Base-by-base conservation (phyloP, 2,113 vertebrate species). In the Melanerpes formicivorus region DNA sequence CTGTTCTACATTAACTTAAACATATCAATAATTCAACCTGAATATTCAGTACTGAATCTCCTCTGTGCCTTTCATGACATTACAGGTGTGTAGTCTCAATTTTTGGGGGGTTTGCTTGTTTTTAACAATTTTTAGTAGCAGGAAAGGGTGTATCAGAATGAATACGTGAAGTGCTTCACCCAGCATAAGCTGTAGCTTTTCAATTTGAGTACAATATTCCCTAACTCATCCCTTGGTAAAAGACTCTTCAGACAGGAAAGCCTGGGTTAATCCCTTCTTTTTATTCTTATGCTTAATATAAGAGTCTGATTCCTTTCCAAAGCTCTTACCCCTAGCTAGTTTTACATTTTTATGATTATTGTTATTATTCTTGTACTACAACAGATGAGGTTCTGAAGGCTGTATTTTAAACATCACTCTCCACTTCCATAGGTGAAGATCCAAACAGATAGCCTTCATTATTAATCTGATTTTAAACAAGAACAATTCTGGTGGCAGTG, bases 71-170 rank as follows among this genome's bases (percentile, higher is more conserved):
- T 87, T 64, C 34, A 64, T 34, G 71, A 50, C 1, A 4, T 87
- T 87, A 84, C 29, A 75, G 66, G 79, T 34, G 18, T 54, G 23
- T 50, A 62, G 50, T 29, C 50, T 90, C 42, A 50, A 60, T 69
- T 93, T 88, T 8, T 60, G 79, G 82, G n/a, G 75, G 82, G 27
- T 73, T 92, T 84, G 52, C 34, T 84, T 91, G 69, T 84, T 91
- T 91, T 84, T 73, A 63, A 78, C 18, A 54, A 73, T 58, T 69
- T 80, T 75, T 72, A 78, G 40, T 72, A 70, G 52, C n/a, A 86
- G 55, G 79, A 81, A 76, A 82, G 34, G 18, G 56, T 60, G 63
- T 37, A 37, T 77, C n/a, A 82, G 34, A 79, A 73, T 10, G 5
- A 85, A 59, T 11, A 42, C 30, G 46, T 48, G 23, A 78, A 79